Base-by-base conservation (phyloP, 2,888 invertebrate species). In the Dione juno region DNA sequence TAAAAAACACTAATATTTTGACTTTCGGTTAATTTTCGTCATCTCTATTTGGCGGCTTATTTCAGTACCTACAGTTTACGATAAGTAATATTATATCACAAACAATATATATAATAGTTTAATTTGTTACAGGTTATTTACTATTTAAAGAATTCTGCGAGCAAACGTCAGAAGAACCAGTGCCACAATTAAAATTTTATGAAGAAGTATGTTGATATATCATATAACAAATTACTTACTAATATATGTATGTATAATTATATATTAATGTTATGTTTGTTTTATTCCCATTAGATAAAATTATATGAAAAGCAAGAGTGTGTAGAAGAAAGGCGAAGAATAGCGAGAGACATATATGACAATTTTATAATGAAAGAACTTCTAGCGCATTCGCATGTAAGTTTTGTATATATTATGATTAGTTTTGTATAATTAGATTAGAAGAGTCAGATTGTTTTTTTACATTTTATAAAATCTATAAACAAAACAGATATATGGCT, bases 351-450 rank as follows among this genome's bases (percentile, higher is more conserved):
- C 92, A 98, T 99, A 85, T 99, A 99, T 94, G 99, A 99, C 94
- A 99, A 98, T 94, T 99, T 98, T 95, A 99, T 99, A 88, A 99
- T 99, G 99, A 99, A 99, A 92, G 99, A 99, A 95, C 95, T 99
- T 89, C 95, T 99, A 89, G 97, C 99, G 79, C 98, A 99, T 94
- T 97, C 99, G 82, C 99, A 99, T 94, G 99, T 99, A 95, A 97
- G 97, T 96, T 82, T 76, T 70, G n/a, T n/a, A n/a, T n/a, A n/a
- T n/a, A n/a, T n/a, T n/a, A n/a, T n/a, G n/a, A n/a, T n/a, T n/a
- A n/a, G n/a, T n/a, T n/a, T n/a, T n/a, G n/a, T n/a, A n/a, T n/a
- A n/a, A n/a, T n/a, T n/a, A n/a, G n/a, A n/a, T n/a, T n/a, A n/a
- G n/a, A n/a, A n/a, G n/a, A n/a, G n/a, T n/a, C n/a, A n/a, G n/a